Percentiles rank a stretch among this genome's conserved stretches.
These are phyloP conservation scores for Neotragus moschatus DNA, from an alignment of 2,113 vertebrate genomes.

Conservation along the genomic window DNA sequence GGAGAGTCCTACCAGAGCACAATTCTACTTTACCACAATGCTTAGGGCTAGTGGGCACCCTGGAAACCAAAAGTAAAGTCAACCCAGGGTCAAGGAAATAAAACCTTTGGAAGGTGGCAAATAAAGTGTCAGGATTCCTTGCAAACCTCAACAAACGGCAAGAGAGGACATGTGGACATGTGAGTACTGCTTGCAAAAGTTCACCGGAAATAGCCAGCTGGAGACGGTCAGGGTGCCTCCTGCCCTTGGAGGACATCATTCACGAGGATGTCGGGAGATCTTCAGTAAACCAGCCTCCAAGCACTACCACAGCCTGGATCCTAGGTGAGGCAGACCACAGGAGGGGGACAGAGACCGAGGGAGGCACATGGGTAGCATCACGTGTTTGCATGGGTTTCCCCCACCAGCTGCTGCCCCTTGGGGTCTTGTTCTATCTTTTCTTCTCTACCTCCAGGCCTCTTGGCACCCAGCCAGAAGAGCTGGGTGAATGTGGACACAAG, in stretches of 20 bases:
- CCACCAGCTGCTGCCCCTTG: not conserved
- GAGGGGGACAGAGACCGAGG: not conserved
- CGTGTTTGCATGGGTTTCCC: not conserved
- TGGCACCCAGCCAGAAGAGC: not conserved
- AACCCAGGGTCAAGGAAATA: not conserved
- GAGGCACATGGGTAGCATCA: not conserved
- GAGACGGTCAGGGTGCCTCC: not conserved
- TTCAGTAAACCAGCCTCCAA: not conserved
- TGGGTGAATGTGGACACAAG: not conserved
- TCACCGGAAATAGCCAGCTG: not conserved
- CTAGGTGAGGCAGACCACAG: not conserved
- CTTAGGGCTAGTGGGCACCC: not conserved
- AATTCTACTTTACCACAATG: not conserved
- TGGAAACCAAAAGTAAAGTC: conserved; percentile 13
- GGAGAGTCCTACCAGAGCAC: not conserved
- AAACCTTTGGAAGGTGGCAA: not conserved
- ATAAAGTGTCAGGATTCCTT: not conserved
- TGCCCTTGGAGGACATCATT: not conserved
- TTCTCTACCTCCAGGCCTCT: not conserved
- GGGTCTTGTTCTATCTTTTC: not conserved
- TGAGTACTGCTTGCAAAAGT: not conserved
- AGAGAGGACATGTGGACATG: not conserved
- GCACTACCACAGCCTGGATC: not conserved
- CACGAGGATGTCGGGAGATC: not conserved
- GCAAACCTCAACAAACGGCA: not conserved